A percentile compares a stretch with the other conserved stretches of the same genome.
These are phyloP conservation scores for Coryphaenoides rupestris DNA, from an alignment of 2,113 vertebrate species.

Conservation along the genomic window DNA sequence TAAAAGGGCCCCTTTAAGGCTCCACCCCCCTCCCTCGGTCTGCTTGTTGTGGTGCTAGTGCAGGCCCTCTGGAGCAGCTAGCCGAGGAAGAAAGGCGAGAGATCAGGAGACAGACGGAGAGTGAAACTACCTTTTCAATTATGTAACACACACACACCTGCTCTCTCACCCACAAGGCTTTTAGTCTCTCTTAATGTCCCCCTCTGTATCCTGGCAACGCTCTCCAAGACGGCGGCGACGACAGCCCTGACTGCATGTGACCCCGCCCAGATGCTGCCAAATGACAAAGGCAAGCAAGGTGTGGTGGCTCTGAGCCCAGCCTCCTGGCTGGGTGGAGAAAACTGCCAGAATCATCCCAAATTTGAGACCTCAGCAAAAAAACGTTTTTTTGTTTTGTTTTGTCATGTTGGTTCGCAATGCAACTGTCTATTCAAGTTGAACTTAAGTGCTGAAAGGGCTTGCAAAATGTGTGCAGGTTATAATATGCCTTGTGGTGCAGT, in stretches of 20 bases:
- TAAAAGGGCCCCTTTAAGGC: no score
- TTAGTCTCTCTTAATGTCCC: constrained; percentile 37
- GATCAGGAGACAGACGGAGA: constrained; percentile 25
- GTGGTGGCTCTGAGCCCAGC: not conserved
- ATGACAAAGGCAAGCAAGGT: not conserved
- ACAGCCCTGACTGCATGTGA: constrained; percentile 20
- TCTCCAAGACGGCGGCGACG: constrained; percentile 34
- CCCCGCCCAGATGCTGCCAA: constrained; percentile 21
- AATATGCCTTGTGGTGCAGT: no score
- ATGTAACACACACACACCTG: constrained; percentile 50
- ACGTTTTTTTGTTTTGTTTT: no score
- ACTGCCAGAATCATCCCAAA: no score
- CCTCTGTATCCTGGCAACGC: constrained; percentile 69
- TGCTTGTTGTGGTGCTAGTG: not conserved
- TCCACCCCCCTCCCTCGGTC: no score
- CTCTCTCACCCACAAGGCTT: constrained; percentile 38
- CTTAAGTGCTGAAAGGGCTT: no score
- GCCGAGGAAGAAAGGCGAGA: not conserved
- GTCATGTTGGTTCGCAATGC: no score
- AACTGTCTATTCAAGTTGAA: no score
- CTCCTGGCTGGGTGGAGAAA: no score
- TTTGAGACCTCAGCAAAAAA: no score
- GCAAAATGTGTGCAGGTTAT: no score
- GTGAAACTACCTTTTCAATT: constrained; percentile 52
- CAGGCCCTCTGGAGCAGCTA: constrained; percentile 9